Evolutionary conservation across 2,888 invertebrate species (phyloP), one percentile per base, ranked within the genome.

Genomic region (Drosophila paramelanica): DNA sequence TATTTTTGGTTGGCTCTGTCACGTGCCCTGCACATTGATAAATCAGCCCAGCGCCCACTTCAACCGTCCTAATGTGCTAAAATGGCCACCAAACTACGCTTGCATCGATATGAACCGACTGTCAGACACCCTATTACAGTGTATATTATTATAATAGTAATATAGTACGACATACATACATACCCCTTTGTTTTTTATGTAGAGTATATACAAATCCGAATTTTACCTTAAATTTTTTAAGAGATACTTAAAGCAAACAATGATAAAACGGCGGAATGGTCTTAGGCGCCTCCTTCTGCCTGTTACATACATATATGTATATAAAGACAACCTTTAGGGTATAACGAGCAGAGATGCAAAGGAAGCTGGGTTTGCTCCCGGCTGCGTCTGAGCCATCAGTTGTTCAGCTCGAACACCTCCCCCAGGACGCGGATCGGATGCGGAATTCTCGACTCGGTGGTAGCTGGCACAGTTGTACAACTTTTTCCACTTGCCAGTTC

Each of bases 401-500:
- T n/a, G 10, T 36, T 57, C 17, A 27, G 8, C 27, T 39, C 17
- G 25, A 57, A 42, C 17, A 43, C n/a, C 27, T 47, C 5, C 23
- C 17, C n/a, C 3, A 0, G 3, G 10, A 11, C 11, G 17, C 11
- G 13, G 33, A 45, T 50, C 7, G n/a, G 43, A 7, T n/a, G 20
- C 3, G 49, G 36, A 17, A 14, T 20, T 14, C 3, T 8, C 13
- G n/a, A 13, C n/a, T 5, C 20, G 36, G 38, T 5, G 3, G 0
- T 36, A 13, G 36, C 27, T 46, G 13, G 39, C 33, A 14, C 5
- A 55, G 49, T 46, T 59, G 74, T 65, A 70, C 50, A 88, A 88
- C 65, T 66, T 87, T 77, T 61, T 52, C 59, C 71, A 70, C 60
- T 59, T 69, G 59, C 47, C 53, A 71, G 79, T 50, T 71, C 61